Percentiles rank a stretch among this genome's conserved stretches.
These are phyloP conservation scores for Aldabrachelys gigantea DNA, from an alignment of 2,113 vertebrate genomes.

Conservation along the genomic window DNA sequence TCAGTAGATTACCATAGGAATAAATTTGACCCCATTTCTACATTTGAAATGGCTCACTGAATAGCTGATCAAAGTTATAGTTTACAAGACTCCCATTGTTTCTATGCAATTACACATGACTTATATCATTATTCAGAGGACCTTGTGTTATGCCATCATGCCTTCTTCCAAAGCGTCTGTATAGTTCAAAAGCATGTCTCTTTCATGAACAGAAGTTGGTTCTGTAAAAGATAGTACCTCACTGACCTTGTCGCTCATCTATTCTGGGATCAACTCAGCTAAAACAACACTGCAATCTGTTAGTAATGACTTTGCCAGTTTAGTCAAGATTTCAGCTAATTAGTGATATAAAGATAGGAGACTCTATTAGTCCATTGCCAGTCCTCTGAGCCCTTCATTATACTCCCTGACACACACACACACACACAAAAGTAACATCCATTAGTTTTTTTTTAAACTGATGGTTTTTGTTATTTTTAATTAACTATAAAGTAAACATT, in stretches of 20 bases:
- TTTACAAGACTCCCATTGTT: background rate
- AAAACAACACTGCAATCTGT: background rate
- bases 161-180: no score
- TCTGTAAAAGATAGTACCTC: background rate
- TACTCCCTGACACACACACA: background rate
- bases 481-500: background rate
- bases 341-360: background rate
- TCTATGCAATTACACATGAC: background rate
- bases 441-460: background rate
- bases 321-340: background rate
- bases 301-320: background rate
- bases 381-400: background rate
- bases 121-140: background rate
- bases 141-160: background rate
- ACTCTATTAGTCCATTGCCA: background rate
- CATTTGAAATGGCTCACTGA: background rate
- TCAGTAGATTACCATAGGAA: background rate
- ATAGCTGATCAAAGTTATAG: background rate
- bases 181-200: background rate
- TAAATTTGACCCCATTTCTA: background rate
- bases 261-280: background rate
- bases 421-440: background rate
- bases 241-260: background rate
- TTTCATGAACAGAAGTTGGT: background rate
- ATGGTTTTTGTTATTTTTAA: background rate